These are phyloP conservation scores for Pecten maximus DNA, from an alignment of 2,888 invertebrate genomes.

Conservation along the genomic window DNA sequence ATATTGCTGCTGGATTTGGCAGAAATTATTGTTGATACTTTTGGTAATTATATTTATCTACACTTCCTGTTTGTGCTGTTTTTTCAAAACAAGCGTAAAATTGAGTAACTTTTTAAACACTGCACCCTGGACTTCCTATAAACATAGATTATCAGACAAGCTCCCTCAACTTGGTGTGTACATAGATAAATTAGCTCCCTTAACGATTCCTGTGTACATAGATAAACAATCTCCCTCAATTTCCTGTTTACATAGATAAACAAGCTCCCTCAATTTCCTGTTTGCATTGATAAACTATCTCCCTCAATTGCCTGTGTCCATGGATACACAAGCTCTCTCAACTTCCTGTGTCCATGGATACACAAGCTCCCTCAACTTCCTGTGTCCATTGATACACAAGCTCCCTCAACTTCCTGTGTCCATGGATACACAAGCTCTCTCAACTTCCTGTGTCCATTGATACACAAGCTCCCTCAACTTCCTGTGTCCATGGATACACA, in stretches of 20 bases:
- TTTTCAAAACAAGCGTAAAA: background rate
- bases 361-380: background rate
- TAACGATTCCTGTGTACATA: too few relatives aligned
- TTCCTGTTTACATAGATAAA: background rate
- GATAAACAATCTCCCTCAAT: background rate
- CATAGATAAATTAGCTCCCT: too few relatives aligned
- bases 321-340: background rate
- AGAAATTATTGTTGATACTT: background rate
- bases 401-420: background rate
- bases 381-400: background rate
- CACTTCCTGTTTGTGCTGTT: background rate
- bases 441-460: background rate
- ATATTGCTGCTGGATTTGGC: background rate
- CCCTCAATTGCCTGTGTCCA: background rate
- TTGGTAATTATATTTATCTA: background rate
- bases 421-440: background rate
- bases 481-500: background rate
- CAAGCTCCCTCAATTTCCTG: background rate
- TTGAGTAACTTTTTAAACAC: too few relatives aligned
- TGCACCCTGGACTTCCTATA: too few relatives aligned
- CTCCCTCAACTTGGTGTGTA: too few relatives aligned
- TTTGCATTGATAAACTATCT: background rate
- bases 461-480: background rate
- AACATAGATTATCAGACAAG: too few relatives aligned
- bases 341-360: background rate